These are phyloP conservation scores for Elysia crispata DNA, from an alignment of 2,888 invertebrate species.

Conservation along the genomic window DNA sequence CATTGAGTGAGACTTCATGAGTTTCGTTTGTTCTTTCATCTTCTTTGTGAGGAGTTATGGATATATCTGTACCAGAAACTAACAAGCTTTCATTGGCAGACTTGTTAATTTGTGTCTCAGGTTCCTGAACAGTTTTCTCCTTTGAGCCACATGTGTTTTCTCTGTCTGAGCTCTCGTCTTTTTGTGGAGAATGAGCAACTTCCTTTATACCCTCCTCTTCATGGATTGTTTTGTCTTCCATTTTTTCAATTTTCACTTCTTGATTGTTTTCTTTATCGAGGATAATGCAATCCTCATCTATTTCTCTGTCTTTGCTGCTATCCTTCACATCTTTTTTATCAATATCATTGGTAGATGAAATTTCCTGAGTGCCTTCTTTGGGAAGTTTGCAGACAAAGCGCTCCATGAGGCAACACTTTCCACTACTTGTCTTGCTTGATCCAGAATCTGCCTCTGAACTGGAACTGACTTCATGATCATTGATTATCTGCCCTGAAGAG, in stretches of 20 bases:
- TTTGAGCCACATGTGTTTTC: background rate
- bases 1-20: no score
- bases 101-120: constrained; percentile 36
- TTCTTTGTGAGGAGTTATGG: constrained; percentile 20
- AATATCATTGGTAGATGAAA: constrained; percentile 65
- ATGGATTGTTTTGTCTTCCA: no score
- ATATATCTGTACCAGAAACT: background rate
- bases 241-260: no score
- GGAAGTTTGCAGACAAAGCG: constrained; percentile 58
- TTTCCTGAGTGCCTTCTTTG: constrained; percentile 56
- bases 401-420: constrained; percentile 56
- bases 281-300: constrained; percentile 22
- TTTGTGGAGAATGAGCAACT: constrained; percentile 18
- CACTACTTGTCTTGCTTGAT: constrained; percentile 38
- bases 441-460: constrained; percentile 67
- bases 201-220: constrained; percentile 25
- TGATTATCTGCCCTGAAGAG: constrained; percentile 46
- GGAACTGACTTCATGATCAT: constrained; percentile 71
- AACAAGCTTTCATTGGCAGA: constrained; percentile 20
- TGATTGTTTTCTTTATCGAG: no score
- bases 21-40: background rate
- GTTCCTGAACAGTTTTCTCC: constrained; percentile 24
- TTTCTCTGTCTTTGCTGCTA: background rate
- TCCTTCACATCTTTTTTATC: constrained; percentile 47
- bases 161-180: constrained; percentile 7